Percentiles rank a stretch among this genome's conserved stretches.
Evolutionary conservation across 2,888 invertebrate species (phyloP).

Genomic region (Drosophila tripunctata): DNA sequence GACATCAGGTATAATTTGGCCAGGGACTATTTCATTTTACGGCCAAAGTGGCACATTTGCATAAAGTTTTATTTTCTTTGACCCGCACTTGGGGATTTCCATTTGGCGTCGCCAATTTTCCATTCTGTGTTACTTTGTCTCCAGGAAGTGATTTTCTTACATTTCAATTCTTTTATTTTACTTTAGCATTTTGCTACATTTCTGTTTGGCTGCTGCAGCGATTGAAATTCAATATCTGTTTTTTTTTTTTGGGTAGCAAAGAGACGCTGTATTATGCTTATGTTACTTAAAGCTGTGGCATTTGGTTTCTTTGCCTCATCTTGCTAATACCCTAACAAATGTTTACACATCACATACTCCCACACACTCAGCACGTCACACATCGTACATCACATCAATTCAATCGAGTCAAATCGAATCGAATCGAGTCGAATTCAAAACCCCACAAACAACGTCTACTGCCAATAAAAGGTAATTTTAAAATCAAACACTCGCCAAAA

Average conservation of each 20-base stretch:
- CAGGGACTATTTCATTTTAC: slow-evolving; percentile 79
- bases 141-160: slow-evolving; percentile 53
- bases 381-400: slow-evolving; percentile 24
- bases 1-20: slow-evolving; percentile 79
- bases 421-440: slow-evolving; percentile 1
- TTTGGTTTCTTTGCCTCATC: slow-evolving; percentile 9
- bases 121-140: slow-evolving; percentile 71
- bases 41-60: slow-evolving; percentile 79
- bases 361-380: slow-evolving; percentile 23
- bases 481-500: slow-evolving; percentile 73
- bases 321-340: slow-evolving; percentile 49
- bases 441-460: slow-evolving; percentile 5
- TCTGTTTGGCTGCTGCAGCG: slow-evolving; percentile 59
- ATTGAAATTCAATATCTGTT: slow-evolving; percentile 72
- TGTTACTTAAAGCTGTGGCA: slow-evolving; percentile 50
- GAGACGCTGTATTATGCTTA: too few species aligned
- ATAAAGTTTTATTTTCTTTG: slow-evolving; percentile 80
- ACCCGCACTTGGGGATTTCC: slow-evolving; percentile 78
- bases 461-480: slow-evolving; percentile 79
- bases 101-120: slow-evolving; percentile 58
- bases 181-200: slow-evolving; percentile 4
- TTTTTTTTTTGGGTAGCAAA: slow-evolving; percentile 5
- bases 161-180: background rate
- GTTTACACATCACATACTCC: slow-evolving; percentile 29
- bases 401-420: slow-evolving; percentile 3